phyloP scores from a whole-genome alignment of 2,797 vertebrate genomes.

The Mastacembelus armatus region DNA sequence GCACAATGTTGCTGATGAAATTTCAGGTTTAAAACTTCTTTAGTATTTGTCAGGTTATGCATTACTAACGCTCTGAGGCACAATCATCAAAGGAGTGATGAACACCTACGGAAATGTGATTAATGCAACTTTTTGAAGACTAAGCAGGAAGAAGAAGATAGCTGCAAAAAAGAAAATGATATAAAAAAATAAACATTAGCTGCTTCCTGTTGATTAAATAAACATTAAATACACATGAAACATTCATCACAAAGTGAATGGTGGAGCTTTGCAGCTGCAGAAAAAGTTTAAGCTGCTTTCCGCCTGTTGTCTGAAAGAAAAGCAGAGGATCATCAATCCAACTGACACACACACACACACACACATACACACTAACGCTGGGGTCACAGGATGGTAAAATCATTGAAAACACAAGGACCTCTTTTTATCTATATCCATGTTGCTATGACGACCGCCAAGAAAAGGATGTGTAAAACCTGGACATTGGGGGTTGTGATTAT shows the following conservation, averaged over 20 bases:
- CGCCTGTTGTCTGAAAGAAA: slow-evolving; percentile 46
- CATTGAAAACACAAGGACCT: slow-evolving; percentile 53
- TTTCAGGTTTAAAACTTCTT: not conserved
- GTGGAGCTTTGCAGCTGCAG: slow-evolving; percentile 30
- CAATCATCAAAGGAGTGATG: too few relatives aligned
- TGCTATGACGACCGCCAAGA: slow-evolving; percentile 69
- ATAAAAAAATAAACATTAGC: slow-evolving; percentile 29
- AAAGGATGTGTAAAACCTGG: slow-evolving; percentile 53
- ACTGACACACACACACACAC: slow-evolving; percentile 26
- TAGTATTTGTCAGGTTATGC: not conserved
- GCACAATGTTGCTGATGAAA: slow-evolving; percentile 1
- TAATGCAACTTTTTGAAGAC: not conserved
- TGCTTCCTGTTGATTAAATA: slow-evolving; percentile 38
- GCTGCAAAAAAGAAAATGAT: slow-evolving; percentile 5
- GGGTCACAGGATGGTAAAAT: slow-evolving; percentile 51
- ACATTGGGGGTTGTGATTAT: slow-evolving; percentile 45
- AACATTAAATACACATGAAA: slow-evolving; percentile 48
- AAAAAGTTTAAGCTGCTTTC: slow-evolving; percentile 50
- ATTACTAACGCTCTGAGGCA: slow-evolving; percentile 4
- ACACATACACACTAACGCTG: slow-evolving; percentile 21
- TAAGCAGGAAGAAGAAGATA: slow-evolving; percentile 6
- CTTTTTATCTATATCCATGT: slow-evolving; percentile 52
- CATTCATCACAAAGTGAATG: slow-evolving; percentile 44
- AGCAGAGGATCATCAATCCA: slow-evolving; percentile 54
- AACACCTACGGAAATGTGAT: too few relatives aligned